phyloP scores from a whole-genome alignment of 2,113 vertebrate species.

The Neogale vison region DNA sequence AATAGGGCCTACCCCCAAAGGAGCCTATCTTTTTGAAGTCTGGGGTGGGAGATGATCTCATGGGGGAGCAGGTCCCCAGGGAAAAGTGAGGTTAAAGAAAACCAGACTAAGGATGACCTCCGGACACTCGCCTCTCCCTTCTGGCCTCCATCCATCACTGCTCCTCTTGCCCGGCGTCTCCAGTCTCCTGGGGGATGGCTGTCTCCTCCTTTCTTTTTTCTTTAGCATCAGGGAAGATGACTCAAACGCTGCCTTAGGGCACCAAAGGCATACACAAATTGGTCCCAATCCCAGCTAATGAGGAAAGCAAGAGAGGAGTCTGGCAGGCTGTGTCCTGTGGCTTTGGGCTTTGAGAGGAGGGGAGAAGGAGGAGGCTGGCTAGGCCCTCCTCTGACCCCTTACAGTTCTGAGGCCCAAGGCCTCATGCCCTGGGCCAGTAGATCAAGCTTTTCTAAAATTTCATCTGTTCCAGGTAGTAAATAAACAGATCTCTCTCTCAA shows the following conservation, averaged over 20 bases:
- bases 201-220: constrained; percentile 75
- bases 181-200: constrained; percentile 71
- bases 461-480: constrained; percentile 66
- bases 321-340: constrained; percentile 70
- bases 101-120: constrained; percentile 70
- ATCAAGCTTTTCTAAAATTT: constrained; percentile 63
- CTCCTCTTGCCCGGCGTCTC: constrained; percentile 53
- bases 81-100: constrained; percentile 71
- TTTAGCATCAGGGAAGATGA: constrained; percentile 71
- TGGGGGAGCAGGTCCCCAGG: constrained; percentile 50
- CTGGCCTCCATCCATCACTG: constrained; percentile 76
- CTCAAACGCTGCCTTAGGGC: constrained; percentile 70
- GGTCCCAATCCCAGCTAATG: constrained; percentile 76
- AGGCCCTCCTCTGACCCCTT: constrained; percentile 67
- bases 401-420: constrained; percentile 36
- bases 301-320: constrained; percentile 72
- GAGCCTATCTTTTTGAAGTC: constrained; percentile 63
- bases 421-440: constrained; percentile 18
- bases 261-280: constrained; percentile 74
- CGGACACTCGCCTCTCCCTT: constrained; percentile 55
- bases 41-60: constrained; percentile 57
- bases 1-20: background rate
- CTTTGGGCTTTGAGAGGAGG: constrained; percentile 55
- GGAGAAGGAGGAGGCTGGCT: constrained; percentile 8
- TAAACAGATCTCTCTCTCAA: constrained; percentile 56